These are phyloP conservation scores for Motacilla tschutschensis DNA, from an alignment of 2,113 vertebrate genomes.

Conservation along the genomic window DNA sequence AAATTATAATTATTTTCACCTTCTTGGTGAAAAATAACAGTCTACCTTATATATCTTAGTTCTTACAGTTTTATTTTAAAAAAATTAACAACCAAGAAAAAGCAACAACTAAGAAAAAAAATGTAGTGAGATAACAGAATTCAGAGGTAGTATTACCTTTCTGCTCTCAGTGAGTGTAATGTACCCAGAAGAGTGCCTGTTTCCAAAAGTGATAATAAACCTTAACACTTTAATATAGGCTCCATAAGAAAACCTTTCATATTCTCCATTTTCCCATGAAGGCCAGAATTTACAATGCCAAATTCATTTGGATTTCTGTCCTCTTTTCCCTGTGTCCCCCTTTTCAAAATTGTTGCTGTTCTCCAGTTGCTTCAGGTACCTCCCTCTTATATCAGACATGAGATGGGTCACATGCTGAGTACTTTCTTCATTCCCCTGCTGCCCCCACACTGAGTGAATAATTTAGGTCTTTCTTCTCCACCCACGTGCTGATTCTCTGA, in stretches of 20 bases:
- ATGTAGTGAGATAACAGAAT: neutral
- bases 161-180: neutral
- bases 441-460: neutral
- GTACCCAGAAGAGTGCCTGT: neutral
- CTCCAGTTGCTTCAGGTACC: accelerated
- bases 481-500: neutral
- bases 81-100: neutral
- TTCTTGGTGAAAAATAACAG: neutral
- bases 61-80: neutral
- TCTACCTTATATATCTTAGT: neutral
- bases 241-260: neutral
- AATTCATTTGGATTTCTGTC: neutral
- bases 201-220: neutral
- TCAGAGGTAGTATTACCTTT: neutral
- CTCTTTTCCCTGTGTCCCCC: neutral
- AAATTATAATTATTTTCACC: neutral
- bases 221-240: neutral
- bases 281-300: neutral
- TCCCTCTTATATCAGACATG: neutral
- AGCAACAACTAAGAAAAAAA: neutral
- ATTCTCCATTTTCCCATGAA: neutral
- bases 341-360: neutral
- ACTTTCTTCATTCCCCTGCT: neutral
- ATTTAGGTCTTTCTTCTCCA: neutral
- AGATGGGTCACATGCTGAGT: neutral